Conservation (phyloP, 1,140 invertebrate species). For the Diuraphis noxia region DNA sequence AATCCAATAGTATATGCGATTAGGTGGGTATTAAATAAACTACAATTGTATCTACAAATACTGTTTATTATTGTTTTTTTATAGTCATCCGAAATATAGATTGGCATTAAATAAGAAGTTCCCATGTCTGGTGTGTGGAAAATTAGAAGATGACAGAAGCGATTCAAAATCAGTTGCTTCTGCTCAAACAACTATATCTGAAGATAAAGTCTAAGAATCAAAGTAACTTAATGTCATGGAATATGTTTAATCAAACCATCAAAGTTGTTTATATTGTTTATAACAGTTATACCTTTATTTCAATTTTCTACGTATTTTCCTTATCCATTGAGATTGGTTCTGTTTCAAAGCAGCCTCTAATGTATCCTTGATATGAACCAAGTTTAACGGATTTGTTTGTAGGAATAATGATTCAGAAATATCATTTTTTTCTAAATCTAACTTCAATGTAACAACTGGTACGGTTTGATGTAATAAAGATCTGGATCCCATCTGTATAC, state of each 20-base stretch:
- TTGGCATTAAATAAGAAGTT: conserved; percentile 72
- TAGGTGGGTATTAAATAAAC: conserved; percentile 62
- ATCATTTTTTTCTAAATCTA: conserved; percentile 62
- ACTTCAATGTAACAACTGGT: conserved; percentile 66
- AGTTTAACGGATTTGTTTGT: conserved; percentile 69
- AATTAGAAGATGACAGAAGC: conserved; percentile 56
- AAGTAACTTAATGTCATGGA: conserved; percentile 35
- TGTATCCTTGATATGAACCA: conserved; percentile 66
- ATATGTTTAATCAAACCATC: conserved; percentile 29
- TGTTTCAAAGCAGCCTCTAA: conserved; percentile 68
- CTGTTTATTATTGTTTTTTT: conserved; percentile 55
- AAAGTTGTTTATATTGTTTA: conserved; percentile 50
- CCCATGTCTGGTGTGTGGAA: conserved; percentile 61
- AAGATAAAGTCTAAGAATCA: conserved; percentile 50
- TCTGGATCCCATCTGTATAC: conserved; percentile 66
- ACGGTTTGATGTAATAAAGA: conserved; percentile 64
- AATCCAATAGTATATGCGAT: conserved; percentile 84
- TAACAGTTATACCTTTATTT: conserved; percentile 56
- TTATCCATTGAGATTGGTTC: conserved; percentile 58
- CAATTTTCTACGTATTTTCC: conserved; percentile 56
- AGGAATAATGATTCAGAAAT: conserved; percentile 62
- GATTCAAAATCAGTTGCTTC: conserved; percentile 38
- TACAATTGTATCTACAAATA: not conserved
- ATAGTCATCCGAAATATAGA: conserved; percentile 77
- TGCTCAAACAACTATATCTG: conserved; percentile 51